Base-by-base conservation (phyloP, 1,140 invertebrate species). In the Thalassaphorura encarpata region DNA sequence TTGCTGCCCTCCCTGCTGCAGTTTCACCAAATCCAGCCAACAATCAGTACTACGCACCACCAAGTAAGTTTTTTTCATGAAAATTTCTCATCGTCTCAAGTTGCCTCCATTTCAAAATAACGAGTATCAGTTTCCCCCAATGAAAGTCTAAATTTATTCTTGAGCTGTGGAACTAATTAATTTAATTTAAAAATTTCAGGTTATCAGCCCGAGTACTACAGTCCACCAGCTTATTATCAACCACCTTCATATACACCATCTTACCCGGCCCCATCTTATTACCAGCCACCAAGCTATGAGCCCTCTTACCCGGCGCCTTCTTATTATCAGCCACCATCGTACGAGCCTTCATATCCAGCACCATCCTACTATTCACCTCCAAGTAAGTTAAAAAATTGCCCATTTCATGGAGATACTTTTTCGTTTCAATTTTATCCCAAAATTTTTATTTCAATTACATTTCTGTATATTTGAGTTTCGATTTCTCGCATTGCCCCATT, bases 221-320 rank as follows among this genome's bases (percentile, higher is more conserved):
- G 6, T 8, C 18, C 6, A 6, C 18, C 42, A 43, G 6, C 42
- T 11, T 43, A 43, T 43, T 11, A n/a, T 11, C 16, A n/a, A n/a
- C n/a, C 42, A 18, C 11, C 42, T 43, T 21, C 42, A 27, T 48
- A 48, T 23, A 15, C 15, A 24, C 46, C 42, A 43, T 6, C 42
- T 23, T 48, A 48, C 18, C 28, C 46, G 46, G 46, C 16, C 6
- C 46, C 46, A 27, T 48, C 46, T 27, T 48, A 48, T 48, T 60
- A 58, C 23, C 15, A 27, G 48, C 54, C 54, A 15, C 27, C 27
- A 18, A 50, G 50, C 43, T 27, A 8, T 3, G 29, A 43, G 27
- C 48, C 55, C 15, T 50, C 53, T 11, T 54, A 54, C 43, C 24
- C 45, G 8, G 23, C 56, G 19, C 8, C 26, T 29, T 54, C 39